Percentiles rank a stretch among this genome's conserved stretches.
Conservation (phyloP, 2,797 vertebrate species). For the Anabacerthia variegaticeps region DNA sequence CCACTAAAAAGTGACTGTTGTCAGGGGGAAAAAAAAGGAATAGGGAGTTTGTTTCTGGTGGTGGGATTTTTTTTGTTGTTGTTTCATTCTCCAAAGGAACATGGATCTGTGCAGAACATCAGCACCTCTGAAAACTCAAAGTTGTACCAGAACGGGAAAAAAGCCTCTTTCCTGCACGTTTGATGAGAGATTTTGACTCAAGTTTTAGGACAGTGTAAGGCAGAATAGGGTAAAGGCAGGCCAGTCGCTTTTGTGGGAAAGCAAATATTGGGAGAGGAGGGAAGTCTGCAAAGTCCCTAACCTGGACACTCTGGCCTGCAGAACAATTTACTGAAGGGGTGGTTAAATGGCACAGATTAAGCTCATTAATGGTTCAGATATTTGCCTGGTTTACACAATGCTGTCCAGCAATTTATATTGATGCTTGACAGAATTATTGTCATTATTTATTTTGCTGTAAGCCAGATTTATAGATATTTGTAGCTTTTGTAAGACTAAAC, state of each 20-base stretch:
- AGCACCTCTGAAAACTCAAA: background rate
- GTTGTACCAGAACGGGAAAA: background rate
- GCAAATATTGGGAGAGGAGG: background rate
- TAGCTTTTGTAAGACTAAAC: constrained; percentile 69
- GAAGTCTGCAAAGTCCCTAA: background rate
- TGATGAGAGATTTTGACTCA: background rate
- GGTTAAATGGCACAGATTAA: constrained; percentile 58
- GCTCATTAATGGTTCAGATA: constrained; percentile 56
- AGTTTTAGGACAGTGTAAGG: background rate
- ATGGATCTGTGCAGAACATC: background rate
- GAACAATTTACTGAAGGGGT: constrained; percentile 31
- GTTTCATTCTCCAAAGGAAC: background rate
- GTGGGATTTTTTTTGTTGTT: background rate
- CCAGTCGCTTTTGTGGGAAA: background rate
- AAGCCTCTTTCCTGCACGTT: accelerated
- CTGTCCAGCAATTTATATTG: constrained; percentile 62
- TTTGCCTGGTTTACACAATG: constrained; percentile 63
- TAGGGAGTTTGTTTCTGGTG: background rate
- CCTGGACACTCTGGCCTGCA: background rate
- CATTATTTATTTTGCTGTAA: constrained; percentile 75
- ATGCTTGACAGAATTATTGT: constrained; percentile 71
- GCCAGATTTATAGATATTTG: constrained; percentile 74
- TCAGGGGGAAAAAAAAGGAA: background rate
- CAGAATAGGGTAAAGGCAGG: background rate
- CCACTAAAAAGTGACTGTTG: background rate